These are phyloP conservation scores for Chrysaora quinquecirrha DNA, from an alignment of 30 jellyfish, hydroid and myxozoan genomes.

Conservation along the genomic window DNA sequence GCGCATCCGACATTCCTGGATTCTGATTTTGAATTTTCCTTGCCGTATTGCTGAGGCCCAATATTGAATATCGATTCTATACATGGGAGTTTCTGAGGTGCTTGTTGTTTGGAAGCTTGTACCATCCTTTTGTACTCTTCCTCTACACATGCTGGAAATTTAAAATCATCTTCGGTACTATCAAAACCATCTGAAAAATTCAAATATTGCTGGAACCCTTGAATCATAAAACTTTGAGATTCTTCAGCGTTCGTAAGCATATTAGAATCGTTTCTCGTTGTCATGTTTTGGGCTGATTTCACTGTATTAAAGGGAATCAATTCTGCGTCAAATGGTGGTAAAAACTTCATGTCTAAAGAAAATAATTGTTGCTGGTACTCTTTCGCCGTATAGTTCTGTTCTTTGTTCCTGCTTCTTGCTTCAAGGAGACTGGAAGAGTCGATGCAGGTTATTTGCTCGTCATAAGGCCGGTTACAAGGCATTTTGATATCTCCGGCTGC, in stretches of 20 bases:
- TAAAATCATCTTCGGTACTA: slow-evolving; percentile 35
- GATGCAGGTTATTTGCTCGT: neutral
- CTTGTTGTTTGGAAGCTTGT: neutral
- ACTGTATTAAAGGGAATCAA: neutral
- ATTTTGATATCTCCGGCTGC: neutral
- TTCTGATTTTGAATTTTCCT: neutral
- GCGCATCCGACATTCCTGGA: neutral
- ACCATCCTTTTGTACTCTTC: slow-evolving; percentile 41
- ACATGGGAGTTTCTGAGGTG: neutral
- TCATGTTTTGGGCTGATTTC: too few species aligned
- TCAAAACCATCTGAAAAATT: neutral
- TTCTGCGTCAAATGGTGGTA: neutral
- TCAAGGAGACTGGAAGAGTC: neutral
- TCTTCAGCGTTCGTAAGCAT: neutral
- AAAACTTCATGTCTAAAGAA: neutral
- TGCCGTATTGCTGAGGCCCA: neutral
- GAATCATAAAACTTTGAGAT: neutral
- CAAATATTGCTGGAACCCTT: neutral
- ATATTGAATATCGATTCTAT: neutral
- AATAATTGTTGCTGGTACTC: neutral
- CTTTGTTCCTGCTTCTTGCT: neutral
- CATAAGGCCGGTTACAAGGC: neutral
- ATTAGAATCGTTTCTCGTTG: neutral
- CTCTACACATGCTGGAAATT: slow-evolving; percentile 60
- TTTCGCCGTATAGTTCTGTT: neutral